phyloP scores from a whole-genome alignment of 2,113 vertebrate genomes.

The Perca schrenkii region DNA sequence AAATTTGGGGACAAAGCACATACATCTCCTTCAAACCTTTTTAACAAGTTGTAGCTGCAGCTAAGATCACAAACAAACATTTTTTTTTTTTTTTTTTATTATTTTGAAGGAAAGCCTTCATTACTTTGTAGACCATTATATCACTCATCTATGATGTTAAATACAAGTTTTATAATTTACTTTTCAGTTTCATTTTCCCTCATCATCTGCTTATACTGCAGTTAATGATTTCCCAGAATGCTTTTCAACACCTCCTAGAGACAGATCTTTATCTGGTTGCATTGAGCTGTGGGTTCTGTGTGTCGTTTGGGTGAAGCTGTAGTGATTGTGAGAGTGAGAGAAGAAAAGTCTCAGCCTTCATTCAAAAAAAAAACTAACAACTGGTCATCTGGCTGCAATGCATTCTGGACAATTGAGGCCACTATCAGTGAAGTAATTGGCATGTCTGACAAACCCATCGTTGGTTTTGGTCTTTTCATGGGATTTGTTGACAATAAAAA shows the following conservation, averaged over 20 bases:
- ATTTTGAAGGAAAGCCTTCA: background rate
- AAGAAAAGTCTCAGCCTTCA: background rate
- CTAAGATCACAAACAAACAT: background rate
- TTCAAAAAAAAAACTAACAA: background rate
- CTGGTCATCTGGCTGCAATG: background rate
- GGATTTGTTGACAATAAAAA: background rate
- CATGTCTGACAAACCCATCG: background rate
- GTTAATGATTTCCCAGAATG: constrained; percentile 10
- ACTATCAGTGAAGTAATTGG: background rate
- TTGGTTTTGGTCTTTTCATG: background rate
- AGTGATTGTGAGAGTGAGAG: background rate
- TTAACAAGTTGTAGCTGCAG: background rate
- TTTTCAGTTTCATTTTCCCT: background rate
- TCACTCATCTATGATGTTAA: background rate
- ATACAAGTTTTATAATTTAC: background rate
- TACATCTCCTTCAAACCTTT: background rate
- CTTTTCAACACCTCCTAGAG: background rate
- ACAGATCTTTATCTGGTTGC: background rate
- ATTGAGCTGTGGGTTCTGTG: constrained; percentile 1
- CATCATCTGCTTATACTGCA: background rate
- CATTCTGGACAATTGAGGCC: constrained; percentile 6
- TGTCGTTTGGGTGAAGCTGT: background rate
- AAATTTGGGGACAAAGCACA: too few relatives aligned
- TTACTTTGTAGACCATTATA: background rate
- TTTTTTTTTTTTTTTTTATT: background rate